Percentiles rank a stretch among this genome's conserved stretches.
Conservation (phyloP, 2,113 vertebrate genomes). For the Malurus elegans region DNA sequence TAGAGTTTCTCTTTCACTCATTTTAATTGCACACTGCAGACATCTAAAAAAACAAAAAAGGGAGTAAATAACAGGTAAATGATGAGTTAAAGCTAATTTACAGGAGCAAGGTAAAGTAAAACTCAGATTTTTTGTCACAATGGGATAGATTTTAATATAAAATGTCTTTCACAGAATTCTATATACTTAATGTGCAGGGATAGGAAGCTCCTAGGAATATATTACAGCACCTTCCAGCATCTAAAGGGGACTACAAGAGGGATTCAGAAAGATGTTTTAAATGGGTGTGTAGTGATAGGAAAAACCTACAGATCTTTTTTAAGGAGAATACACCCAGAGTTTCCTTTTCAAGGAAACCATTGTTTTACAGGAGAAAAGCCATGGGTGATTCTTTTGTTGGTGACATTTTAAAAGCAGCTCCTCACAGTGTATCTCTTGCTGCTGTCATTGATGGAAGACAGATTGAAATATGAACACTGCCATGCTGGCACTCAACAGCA, state of each 20-base stretch:
- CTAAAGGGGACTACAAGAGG: background rate
- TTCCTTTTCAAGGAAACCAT: background rate
- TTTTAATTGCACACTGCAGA: background rate
- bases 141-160: background rate
- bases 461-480: background rate
- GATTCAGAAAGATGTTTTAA: background rate
- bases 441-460: background rate
- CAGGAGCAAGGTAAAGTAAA: background rate
- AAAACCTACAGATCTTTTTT: background rate
- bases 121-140: background rate
- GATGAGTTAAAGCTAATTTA: background rate
- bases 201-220: background rate
- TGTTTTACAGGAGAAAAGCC: background rate
- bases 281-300: background rate
- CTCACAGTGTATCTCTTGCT: background rate
- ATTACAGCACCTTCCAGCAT: background rate
- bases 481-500: background rate
- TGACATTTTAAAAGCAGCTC: background rate
- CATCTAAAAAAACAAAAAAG: background rate
- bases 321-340: background rate
- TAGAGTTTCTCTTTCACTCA: background rate
- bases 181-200: background rate
- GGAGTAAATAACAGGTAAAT: background rate
- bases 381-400: background rate
- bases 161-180: background rate